phyloP scores from a whole-genome alignment of 1,140 invertebrate species.

The Drosophila willistoni region DNA sequence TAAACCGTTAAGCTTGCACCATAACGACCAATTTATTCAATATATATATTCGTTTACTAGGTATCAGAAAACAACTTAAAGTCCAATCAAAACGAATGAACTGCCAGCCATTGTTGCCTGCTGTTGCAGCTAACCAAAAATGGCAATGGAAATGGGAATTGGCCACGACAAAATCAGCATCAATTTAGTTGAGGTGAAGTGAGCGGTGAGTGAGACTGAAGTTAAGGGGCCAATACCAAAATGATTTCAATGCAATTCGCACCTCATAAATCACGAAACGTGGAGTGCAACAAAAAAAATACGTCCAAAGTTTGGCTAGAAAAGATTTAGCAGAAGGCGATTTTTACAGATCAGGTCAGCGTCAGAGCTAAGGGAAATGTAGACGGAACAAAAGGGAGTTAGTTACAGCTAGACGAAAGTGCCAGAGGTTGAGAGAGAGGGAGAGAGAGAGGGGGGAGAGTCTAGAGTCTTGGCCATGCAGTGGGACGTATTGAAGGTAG shows the following conservation, averaged over 20 bases:
- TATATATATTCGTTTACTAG: too few species aligned
- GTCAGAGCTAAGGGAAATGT: constrained; percentile 32
- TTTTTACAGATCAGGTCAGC: constrained; percentile 17
- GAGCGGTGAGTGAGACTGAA: constrained; percentile 9
- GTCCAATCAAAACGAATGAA: constrained; percentile 67
- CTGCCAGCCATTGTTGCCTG: constrained; percentile 54
- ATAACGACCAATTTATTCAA: too few species aligned
- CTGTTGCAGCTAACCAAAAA: constrained; percentile 11
- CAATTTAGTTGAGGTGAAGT: constrained; percentile 73
- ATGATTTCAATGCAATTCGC: constrained; percentile 82
- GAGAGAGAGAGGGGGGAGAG: too few species aligned
- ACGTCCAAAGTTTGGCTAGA: constrained; percentile 39
- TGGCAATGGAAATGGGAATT: constrained; percentile 51
- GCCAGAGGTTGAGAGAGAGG: not conserved
- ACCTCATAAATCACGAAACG: constrained; percentile 83
- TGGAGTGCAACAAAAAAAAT: constrained; percentile 39
- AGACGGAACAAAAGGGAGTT: constrained; percentile 8
- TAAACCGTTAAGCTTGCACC: not conserved
- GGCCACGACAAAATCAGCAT: constrained; percentile 67
- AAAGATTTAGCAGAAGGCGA: constrained; percentile 33
- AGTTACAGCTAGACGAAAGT: constrained; percentile 1
- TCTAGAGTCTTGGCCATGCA: constrained; percentile 40
- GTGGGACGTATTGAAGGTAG: constrained; percentile 29
- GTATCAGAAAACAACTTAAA: constrained; percentile 38
- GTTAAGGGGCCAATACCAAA: constrained; percentile 44